Evolutionary conservation across 64 coral and sea anemone species (phyloP), one percentile per base, ranked within the genome.

Genomic region (Stichodactyla mertensii): DNA sequence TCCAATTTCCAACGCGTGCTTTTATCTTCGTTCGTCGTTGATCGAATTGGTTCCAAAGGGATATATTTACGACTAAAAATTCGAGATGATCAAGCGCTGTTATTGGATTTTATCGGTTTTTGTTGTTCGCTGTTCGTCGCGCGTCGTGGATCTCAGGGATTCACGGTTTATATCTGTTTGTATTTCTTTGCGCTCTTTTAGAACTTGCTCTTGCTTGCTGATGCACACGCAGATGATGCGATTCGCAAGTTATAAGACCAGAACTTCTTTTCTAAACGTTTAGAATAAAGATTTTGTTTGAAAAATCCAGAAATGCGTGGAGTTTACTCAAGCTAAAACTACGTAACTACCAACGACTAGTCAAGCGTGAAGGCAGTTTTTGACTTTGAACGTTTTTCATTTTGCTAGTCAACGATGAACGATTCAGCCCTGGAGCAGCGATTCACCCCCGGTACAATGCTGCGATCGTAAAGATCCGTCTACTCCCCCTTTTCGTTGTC

Each of bases 171-270:
- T 26, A 23, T 81, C 6, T 81, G 78, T 81, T 81, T 81, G 51
- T 81, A 81, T 81, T 81, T 81, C 53, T 81, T 52, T 81, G 78
- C 78, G 78, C 78, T 81, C 36, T 81, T 20, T 2, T 51, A 52
- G 19, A 81, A 81, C 78, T 81, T 81, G 78, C 78, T 81, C 78
- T 81, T 52, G 4, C 78, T 55, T 81, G 78, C 78, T 55, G 6
- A 19, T 53, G 78, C 51, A 55, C 52, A 53, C 51, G 78, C 52
- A 81, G 36, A 81, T n/a, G 69, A 74, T 20, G 36, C 78, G 53
- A 81, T 81, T 81, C 3, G 10, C 52, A 81, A 18, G 78, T 53
- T 54, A 20, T 14, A 81, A 81, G 53, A 11, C 52, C 78, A 8
- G 6, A 22, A 20, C 16, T 54, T 81, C 53, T 81, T 1, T 52